Base-by-base conservation (phyloP, 2,888 invertebrate genomes). In the Dolomedes plantarius region DNA sequence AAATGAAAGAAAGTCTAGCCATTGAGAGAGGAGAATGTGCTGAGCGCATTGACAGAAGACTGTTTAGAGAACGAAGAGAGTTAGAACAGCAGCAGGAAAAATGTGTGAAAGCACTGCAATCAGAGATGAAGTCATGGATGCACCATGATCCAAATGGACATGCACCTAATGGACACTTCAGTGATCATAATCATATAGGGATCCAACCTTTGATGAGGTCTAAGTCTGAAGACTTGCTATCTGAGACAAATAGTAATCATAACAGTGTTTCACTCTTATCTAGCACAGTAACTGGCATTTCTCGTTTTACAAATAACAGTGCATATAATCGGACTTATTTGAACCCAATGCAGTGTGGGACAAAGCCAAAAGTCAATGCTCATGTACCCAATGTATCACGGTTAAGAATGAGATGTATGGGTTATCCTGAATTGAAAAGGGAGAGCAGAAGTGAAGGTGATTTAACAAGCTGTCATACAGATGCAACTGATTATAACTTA, bases 21-120 rank as follows among this genome's bases (percentile, higher is more conserved):
- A 93, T 93, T 0, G 94, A 94, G 90, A 92, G 94, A 89, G 93
- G 93, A 0, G 91, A 93, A 78, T 94, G 94, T 90, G 91, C 93
- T 77, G 94, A 94, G 92, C 95, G 89, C 94, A 94, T 56, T 93
- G 93, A 88, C 92, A 93, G 89, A 93, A 93, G 88, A 92, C 94
- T 89, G 92, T 94, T 72, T 92, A 94, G 69, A 92, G 94, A 90
- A 91, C 93, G 88, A 90, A 91, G 76, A 92, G 93, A 16, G 93
- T 93, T 90, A 91, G 93, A 90, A 91, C 6, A 92, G 91, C 77
- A 89, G 29, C 87, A 89, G 65, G 88, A 88, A 31, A 77, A 87
- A 7, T 88, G 89, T 67, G 88, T 89, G 29, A 89, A 89, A 13
- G 87, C 89, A 64, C 76, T 90, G 67, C 89, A 89, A 72, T 87